Conservation (phyloP, 2,797 vertebrate genomes). For the Hydrophis major region DNA sequence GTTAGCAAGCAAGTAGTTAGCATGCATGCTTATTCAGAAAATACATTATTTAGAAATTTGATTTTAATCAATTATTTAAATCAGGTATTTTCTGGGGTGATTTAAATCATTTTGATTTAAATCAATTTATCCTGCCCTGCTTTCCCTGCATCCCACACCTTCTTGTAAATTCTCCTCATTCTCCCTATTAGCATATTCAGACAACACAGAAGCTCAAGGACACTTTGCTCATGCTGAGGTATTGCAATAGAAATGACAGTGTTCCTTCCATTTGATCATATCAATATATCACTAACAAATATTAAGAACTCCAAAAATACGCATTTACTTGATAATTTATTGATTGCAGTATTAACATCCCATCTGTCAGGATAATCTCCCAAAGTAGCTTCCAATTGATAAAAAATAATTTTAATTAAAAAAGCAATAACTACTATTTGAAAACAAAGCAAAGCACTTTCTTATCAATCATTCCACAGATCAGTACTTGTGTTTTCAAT, state of each 20-base stretch:
- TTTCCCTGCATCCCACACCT: conserved; percentile 3
- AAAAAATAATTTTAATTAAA: background rate
- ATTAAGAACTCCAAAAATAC: conserved; percentile 16
- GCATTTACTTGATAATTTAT: conserved; percentile 1
- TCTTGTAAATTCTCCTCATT: conserved; percentile 73
- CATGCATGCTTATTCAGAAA: background rate
- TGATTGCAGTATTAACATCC: background rate
- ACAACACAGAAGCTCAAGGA: conserved; percentile 75
- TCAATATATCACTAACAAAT: conserved; percentile 14
- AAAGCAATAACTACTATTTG: background rate
- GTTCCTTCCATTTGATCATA: background rate
- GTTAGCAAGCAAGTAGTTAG: conserved; percentile 1
- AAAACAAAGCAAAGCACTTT: background rate
- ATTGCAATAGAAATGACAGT: conserved; percentile 29
- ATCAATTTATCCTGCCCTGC: background rate
- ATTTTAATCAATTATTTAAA: conserved; percentile 29
- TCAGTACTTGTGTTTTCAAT: background rate
- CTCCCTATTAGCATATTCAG: conserved; percentile 78
- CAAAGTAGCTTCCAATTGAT: background rate
- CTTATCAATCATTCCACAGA: background rate
- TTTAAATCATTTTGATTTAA: conserved; percentile 17
- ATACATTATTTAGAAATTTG: conserved; percentile 7
- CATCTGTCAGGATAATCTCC: background rate
- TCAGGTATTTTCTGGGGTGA: background rate
- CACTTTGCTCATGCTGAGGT: conserved; percentile 46